Conservation (phyloP, 1,140 invertebrate species). For the Thrips palmi region DNA sequence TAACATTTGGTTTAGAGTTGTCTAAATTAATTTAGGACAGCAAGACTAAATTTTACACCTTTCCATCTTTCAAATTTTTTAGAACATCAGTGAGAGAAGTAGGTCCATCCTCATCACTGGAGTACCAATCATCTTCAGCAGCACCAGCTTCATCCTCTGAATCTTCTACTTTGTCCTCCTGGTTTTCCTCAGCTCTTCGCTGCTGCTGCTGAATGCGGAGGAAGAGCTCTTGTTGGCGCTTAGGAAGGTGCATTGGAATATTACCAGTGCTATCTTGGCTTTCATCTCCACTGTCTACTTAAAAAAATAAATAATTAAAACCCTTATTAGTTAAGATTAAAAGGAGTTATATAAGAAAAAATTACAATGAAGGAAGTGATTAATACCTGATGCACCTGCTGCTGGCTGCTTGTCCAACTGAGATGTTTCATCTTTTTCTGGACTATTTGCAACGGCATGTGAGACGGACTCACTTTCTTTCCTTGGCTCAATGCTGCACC, state of each 20-base stretch:
- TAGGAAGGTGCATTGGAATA: constrained; percentile 37
- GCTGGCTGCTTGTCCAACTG: too few relatives aligned
- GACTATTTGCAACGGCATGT: too few relatives aligned
- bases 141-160: constrained; percentile 29
- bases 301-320: background rate
- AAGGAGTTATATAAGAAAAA: too few relatives aligned
- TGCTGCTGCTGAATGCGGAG: constrained; percentile 48
- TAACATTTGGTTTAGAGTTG: too few relatives aligned
- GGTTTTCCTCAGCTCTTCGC: constrained; percentile 28
- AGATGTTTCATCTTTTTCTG: too few relatives aligned
- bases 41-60: too few relatives aligned
- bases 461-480: too few relatives aligned
- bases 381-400: too few relatives aligned
- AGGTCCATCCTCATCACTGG: constrained; percentile 48
- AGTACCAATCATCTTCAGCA: constrained; percentile 53
- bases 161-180: constrained; percentile 20
- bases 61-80: background rate
- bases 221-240: constrained; percentile 45
- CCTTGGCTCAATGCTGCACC: too few relatives aligned
- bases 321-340: too few relatives aligned
- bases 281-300: constrained; percentile 10
- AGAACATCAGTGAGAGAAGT: background rate
- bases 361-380: too few relatives aligned
- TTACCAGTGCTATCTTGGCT: constrained; percentile 20
- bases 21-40: too few relatives aligned